Evolutionary conservation across 2,888 invertebrate species (phyloP), one percentile per base, ranked within the genome.

Genomic region (Girardia tigrina): DNA sequence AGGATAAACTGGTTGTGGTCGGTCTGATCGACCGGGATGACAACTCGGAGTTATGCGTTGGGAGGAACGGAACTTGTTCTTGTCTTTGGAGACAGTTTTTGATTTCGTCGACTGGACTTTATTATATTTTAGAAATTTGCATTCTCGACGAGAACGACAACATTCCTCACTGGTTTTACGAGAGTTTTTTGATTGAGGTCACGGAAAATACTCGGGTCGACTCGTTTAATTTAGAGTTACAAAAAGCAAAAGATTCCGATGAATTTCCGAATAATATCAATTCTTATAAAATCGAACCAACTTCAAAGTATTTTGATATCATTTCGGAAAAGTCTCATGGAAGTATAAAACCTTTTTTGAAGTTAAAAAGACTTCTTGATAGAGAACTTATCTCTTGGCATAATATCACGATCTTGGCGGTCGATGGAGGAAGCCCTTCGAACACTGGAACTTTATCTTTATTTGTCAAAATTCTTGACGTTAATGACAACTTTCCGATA

Each of bases 371-470:
- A 36, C 12, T 12, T 36, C 8, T 74, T 8, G 74, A 74, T 26
- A 8, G 74, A 36, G 74, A 74, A 28, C 14, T 23, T 12, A 69
- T 27, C 2, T 27, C 74, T 26, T 74, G 74, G 74, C 74, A 74
- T 36, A 74, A 74, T 56, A n/a, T 74, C 2, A 74, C 74, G 26
- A 70, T 74, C 26, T 23, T 69, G 12, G 74, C 74, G 8, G 70
- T 74, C 12, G 74, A 74, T 27, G 74, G 74, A 2, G 74, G 42
- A 6, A 27, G 70, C 12, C 42, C 74, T 42, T 23, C 42, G 4
- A 36, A 74, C 12, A 74, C 74, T 16, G 74, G 74, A n/a, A 70
- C 42, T 26, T 27, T 42, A 6, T 56, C 16, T 6, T 42, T 74
- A 12, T 36, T 26, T 4, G 56, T 74, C 4, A 69, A 70, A 27